Evolutionary conservation across 1,140 invertebrate species (phyloP).

Genomic region (Atta texana): DNA sequence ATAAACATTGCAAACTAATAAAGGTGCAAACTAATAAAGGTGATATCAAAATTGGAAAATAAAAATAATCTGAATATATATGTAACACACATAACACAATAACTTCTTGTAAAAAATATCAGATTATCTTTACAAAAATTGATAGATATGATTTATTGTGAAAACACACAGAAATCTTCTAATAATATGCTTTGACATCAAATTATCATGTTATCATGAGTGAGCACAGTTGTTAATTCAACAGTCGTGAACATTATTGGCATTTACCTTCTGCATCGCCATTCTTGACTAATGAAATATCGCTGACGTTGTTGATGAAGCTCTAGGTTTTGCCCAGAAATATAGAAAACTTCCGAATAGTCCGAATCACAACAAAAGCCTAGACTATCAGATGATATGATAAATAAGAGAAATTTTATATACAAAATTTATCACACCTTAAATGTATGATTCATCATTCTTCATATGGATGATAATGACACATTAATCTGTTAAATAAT

Average conservation of each 20-base stretch:
- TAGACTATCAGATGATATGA: conserved; percentile 77
- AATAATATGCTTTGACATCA: conserved; percentile 53
- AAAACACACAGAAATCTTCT: conserved; percentile 64
- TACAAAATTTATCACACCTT: conserved; percentile 53
- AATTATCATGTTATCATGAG: conserved; percentile 57
- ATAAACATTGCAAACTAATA: conserved; percentile 19
- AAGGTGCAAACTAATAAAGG: conserved; percentile 44
- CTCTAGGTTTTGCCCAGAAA: conserved; percentile 75
- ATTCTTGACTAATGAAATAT: conserved; percentile 78
- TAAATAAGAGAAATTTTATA: conserved; percentile 70
- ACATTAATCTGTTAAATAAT: conserved; percentile 41
- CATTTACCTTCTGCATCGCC: conserved; percentile 83
- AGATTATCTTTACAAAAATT: conserved; percentile 49
- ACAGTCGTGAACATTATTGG: conserved; percentile 60
- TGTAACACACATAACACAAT: conserved; percentile 37
- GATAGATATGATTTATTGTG: conserved; percentile 57
- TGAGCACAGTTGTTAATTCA: conserved; percentile 70
- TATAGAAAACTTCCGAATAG: conserved; percentile 77
- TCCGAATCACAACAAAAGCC: conserved; percentile 80
- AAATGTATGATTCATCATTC: conserved; percentile 57
- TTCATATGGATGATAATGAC: conserved; percentile 48
- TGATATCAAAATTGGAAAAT: conserved; percentile 39
- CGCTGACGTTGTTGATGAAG: conserved; percentile 76
- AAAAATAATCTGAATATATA: conserved; percentile 28
- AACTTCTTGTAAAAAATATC: conserved; percentile 2